Base-by-base conservation (phyloP, 2,797 vertebrate genomes). In the Cynopterus sphinx region DNA sequence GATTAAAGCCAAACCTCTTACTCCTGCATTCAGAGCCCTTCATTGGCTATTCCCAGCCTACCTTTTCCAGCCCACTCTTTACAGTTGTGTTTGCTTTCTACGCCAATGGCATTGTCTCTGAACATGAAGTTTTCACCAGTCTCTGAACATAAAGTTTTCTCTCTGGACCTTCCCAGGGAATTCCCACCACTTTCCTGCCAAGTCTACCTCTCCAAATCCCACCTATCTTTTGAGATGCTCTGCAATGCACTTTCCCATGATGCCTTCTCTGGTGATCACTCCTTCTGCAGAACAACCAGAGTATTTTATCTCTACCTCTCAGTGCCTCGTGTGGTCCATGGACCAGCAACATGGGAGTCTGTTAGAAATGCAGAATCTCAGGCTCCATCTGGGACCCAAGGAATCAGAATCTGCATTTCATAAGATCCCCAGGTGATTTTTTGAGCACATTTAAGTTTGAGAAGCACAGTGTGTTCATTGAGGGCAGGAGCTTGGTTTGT, bases 1-100 rank as follows among this genome's bases (percentile, higher is more conserved):
- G 92, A 93, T 85, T 67, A 93, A 92, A 97, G 79, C 71, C 87
- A 67, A 53, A 21, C 51, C 70, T 81, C 87, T 79, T 36, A 74
- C 75, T 53, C 77, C 67, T 41, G 39, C 63, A 11, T 68, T 43
- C 39, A 88, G 63, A 81, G 75, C 41, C 86, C 61, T 59, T 81
- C 26, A 22, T 1, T 68, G 79, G 90, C 41, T 68, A 43, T 53
- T 78, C 22, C 68, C 22, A 87, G 65, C 36, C 75, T 11, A 26
- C 53, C 43, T 91, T 91, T 84, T 28, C 65, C 24, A 79, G 90
- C 51, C 63, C 16, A 81, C 89, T 61, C 59, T 70, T 41, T 9
- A 9, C 19, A 71, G 3, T 12, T n/a, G 10, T 31, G 49, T 21
- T 11, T 26, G 19, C 33, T 8, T 71, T 41, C 53, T 67, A 57